Conservation (phyloP, 2,888 invertebrate species). For the Acanthosepion lycidas region DNA sequence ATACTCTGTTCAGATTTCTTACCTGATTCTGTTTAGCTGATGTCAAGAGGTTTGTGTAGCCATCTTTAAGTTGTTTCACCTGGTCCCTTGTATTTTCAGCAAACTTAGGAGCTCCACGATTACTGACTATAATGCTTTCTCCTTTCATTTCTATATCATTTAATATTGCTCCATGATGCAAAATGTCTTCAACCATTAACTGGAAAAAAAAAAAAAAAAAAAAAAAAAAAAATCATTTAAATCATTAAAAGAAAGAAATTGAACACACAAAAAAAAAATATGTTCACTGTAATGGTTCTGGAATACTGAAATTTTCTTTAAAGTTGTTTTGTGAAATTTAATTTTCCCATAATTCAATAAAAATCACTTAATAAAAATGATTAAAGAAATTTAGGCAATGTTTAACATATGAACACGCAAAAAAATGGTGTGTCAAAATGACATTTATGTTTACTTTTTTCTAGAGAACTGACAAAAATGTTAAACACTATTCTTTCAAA, state of each 20-base stretch:
- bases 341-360: too few species aligned
- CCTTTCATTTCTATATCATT: conserved; percentile 90
- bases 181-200: conserved; percentile 79
- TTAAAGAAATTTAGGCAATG: too few species aligned
- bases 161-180: conserved; percentile 86
- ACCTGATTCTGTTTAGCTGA: conserved; percentile 91
- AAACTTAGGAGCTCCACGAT: conserved; percentile 80
- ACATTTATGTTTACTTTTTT: too few species aligned
- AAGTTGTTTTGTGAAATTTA: too few species aligned
- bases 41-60: conserved; percentile 89
- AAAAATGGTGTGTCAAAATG: too few species aligned
- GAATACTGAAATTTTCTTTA: neutral
- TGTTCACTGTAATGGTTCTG: neutral
- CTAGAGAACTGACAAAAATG: too few species aligned
- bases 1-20: conserved; percentile 52
- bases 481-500: too few species aligned
- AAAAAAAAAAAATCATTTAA: neutral
- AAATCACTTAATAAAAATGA: too few species aligned
- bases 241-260: neutral
- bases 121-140: conserved; percentile 86
- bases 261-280: too few species aligned
- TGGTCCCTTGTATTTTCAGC: conserved; percentile 88
- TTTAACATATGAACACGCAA: too few species aligned
- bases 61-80: conserved; percentile 91
- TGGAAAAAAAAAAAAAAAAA: conserved; percentile 57